These are phyloP conservation scores for Varecia variegata DNA, from an alignment of 2,797 vertebrate species.

Conservation along the genomic window DNA sequence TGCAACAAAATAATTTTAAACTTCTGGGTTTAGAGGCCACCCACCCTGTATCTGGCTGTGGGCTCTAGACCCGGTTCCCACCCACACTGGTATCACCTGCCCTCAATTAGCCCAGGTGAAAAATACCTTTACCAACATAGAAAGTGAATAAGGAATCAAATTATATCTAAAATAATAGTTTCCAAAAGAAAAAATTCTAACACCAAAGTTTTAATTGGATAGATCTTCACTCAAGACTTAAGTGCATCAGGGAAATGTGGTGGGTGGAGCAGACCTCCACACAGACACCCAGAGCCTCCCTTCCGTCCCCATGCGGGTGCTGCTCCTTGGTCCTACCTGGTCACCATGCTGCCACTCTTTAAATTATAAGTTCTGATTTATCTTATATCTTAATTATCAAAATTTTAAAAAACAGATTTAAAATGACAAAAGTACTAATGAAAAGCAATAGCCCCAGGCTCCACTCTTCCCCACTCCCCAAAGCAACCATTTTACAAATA, in stretches of 20 bases:
- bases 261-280: not conserved
- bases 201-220: not conserved
- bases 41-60: fast-evolving
- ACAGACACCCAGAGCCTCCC: not conserved
- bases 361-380: not conserved
- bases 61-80: not conserved
- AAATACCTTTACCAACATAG: not conserved
- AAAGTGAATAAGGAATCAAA: not conserved
- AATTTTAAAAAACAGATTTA: not conserved
- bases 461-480: not conserved
- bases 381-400: not conserved
- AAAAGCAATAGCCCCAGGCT: not conserved
- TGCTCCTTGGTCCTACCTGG: no score
- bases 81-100: no score
- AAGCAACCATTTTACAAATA: not conserved
- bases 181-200: not conserved
- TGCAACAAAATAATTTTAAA: not conserved
- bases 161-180: not conserved
- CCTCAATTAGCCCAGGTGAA: not conserved
- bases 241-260: not conserved
- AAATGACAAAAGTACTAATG: constrained; percentile 1
- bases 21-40: not conserved
- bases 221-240: not conserved
- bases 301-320: no score
- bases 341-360: not conserved